Conservation (phyloP, 1,140 invertebrate genomes). For the Dendroctonus ponderosae region DNA sequence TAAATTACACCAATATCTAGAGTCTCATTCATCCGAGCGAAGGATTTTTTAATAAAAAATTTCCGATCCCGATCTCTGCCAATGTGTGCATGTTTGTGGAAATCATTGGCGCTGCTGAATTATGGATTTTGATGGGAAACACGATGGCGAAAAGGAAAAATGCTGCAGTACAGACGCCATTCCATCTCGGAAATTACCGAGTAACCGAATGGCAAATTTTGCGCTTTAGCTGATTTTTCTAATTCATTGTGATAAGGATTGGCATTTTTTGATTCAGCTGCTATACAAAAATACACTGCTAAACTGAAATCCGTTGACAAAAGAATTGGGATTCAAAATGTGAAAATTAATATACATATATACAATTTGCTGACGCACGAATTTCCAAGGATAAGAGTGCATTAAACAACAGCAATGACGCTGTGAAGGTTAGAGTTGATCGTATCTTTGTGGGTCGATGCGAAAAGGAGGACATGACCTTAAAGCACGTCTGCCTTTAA, state of each 20-base stretch:
- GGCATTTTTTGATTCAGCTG: too few relatives aligned
- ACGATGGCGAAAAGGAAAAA: too few relatives aligned
- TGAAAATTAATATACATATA: background rate
- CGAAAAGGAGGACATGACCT: background rate
- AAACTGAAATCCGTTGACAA: too few relatives aligned
- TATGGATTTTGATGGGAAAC: background rate
- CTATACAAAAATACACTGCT: too few relatives aligned
- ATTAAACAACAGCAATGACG: background rate
- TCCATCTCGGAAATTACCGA: too few relatives aligned
- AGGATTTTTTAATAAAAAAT: background rate
- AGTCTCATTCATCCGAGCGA: too few relatives aligned
- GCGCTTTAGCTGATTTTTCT: too few relatives aligned
- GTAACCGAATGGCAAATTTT: too few relatives aligned
- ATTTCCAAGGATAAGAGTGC: conserved; percentile 6
- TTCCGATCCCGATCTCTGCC: background rate
- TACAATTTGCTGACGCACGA: background rate
- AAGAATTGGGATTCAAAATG: too few relatives aligned
- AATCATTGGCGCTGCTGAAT: conserved; percentile 1
- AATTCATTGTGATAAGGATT: too few relatives aligned
- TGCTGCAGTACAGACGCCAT: too few relatives aligned
- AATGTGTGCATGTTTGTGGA: conserved; percentile 1
- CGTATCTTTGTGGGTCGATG: conserved; percentile 6
- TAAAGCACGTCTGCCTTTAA: background rate
- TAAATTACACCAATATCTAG: too few relatives aligned
- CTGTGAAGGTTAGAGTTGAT: conserved; percentile 6